These are phyloP conservation scores for Ormyrus rosae DNA, from an alignment of 2,888 invertebrate genomes.

Conservation along the genomic window DNA sequence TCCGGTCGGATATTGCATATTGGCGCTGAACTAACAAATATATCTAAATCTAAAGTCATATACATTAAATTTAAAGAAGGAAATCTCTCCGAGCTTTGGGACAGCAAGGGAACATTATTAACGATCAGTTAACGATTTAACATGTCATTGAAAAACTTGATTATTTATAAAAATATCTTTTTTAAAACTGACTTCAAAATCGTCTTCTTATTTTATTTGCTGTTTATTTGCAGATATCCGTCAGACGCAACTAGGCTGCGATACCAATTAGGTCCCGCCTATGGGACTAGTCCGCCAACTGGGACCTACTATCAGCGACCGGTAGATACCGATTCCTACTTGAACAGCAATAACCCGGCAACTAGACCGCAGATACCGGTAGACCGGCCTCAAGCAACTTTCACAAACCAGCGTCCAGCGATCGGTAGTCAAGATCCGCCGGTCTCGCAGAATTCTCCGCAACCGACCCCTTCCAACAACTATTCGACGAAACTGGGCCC, in stretches of 20 bases:
- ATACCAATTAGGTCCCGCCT: not conserved
- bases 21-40: no score
- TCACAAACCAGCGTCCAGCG: not conserved
- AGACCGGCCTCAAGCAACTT: constrained; percentile 18
- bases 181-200: not conserved
- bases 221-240: not conserved
- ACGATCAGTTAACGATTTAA: no score
- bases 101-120: no score
- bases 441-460: not conserved
- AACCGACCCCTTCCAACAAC: not conserved
- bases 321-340: constrained; percentile 12
- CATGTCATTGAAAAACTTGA: no score
- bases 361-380: constrained; percentile 1
- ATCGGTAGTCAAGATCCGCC: not conserved
- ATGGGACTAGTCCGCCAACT: constrained; percentile 5
- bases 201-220: not conserved
- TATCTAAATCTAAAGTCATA: no score
- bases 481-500: constrained; percentile 28
- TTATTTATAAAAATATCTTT: not conserved
- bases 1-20: no score
- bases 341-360: constrained; percentile 18
- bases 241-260: not conserved
- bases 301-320: not conserved
- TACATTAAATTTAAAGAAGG: no score
- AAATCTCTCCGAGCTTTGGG: no score